A percentile compares a stretch with the other conserved stretches of the same genome.
phyloP scores from a whole-genome alignment of 2,797 vertebrate species.

The Mormyrops boulengeri region DNA sequence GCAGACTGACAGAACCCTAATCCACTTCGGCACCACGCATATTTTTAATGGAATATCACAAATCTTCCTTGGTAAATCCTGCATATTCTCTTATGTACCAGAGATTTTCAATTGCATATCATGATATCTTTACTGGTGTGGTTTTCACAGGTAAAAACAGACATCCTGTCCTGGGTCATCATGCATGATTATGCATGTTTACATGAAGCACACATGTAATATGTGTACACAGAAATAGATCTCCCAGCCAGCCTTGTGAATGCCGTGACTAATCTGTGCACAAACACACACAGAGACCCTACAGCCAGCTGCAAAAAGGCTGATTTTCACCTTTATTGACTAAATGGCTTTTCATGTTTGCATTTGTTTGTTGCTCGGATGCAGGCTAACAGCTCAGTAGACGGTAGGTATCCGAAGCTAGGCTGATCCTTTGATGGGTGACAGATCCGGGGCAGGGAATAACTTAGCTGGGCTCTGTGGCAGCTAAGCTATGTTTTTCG shows the following conservation, averaged over 20 bases:
- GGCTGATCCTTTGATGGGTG: neutral
- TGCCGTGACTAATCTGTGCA: neutral
- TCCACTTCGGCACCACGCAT: neutral
- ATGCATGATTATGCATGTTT: neutral
- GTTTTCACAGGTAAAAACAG: neutral
- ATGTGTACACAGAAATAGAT: neutral
- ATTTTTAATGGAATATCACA: neutral
- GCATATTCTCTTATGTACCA: neutral
- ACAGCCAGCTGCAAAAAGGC: neutral
- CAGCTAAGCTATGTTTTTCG: neutral
- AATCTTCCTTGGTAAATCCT: neutral
- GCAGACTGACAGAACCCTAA: neutral
- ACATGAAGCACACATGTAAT: neutral
- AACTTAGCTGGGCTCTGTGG: neutral
- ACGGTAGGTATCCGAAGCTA: neutral
- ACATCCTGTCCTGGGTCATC: neutral
- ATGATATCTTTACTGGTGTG: neutral
- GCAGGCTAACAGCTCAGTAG: neutral
- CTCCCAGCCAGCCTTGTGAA: neutral
- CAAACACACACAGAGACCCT: neutral
- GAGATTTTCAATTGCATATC: constrained; percentile 10
- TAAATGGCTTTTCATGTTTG: neutral
- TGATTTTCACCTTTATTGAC: neutral
- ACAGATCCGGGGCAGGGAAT: neutral
- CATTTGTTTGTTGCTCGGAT: neutral